Evolutionary conservation across 2,797 vertebrate genomes (phyloP).

Genomic region (Coccyzus lansbergi): DNA sequence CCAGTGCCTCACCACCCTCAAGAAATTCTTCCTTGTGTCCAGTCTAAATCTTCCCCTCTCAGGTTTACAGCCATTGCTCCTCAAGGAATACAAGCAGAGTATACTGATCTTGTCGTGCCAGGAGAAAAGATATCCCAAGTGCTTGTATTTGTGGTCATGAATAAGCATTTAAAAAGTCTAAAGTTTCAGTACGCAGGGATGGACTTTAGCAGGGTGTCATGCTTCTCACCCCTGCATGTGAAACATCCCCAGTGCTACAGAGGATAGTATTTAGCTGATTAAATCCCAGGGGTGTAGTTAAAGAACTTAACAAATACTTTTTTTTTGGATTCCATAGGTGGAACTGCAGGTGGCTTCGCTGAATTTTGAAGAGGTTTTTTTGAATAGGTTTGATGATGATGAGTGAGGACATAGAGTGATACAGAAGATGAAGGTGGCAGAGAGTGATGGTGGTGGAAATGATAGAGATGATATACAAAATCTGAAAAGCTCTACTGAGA

Average conservation of each 20-base stretch:
- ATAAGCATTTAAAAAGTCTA: background rate
- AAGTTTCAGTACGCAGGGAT: background rate
- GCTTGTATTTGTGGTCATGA: background rate
- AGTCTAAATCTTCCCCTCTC: too few relatives aligned
- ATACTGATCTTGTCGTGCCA: background rate
- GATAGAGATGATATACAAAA: background rate
- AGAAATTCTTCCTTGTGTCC: too few relatives aligned
- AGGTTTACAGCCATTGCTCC: too few relatives aligned
- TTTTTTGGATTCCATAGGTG: background rate
- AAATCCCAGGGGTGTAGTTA: background rate
- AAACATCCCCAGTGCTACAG: background rate
- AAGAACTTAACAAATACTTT: background rate
- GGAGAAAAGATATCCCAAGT: rapidly evolving
- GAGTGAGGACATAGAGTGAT: background rate
- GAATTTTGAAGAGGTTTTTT: background rate
- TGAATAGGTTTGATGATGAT: background rate
- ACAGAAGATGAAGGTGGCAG: background rate
- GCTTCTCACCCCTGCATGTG: background rate
- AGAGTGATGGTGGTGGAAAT: background rate
- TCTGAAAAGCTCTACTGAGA: background rate
- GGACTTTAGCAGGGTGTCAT: background rate
- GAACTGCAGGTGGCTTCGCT: background rate
- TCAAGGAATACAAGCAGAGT: background rate
- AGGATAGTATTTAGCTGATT: background rate
- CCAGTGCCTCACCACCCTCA: too few relatives aligned